Evolutionary conservation across 2,113 vertebrate species (phyloP), one percentile per base, ranked within the genome.

Genomic region (Chaetodon auriga): DNA sequence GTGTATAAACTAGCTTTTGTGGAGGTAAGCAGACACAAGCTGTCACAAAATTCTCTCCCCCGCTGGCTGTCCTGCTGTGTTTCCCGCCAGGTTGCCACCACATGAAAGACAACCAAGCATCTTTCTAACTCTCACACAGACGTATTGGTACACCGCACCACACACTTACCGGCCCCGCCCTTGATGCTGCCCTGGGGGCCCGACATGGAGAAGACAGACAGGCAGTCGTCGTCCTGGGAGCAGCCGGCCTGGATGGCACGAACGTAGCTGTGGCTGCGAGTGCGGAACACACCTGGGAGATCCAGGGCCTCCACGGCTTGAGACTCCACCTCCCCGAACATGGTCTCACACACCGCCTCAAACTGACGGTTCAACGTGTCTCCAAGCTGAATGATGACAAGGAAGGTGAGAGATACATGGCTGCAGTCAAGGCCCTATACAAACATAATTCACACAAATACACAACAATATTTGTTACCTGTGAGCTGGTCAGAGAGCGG

Each of bases 211-310:
- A 99, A 98, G 92, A 98, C 97, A 0, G 98, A 98, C 90, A 99
- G 96, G 94, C 98, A 99, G 94, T 99, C 98, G 0, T 99, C 98
- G 0, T 99, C 98, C 94, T 99, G 98, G 92, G 97, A 98, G 90
- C 98, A 99, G 92, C 98, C 98, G 0, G 98, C 98, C 94, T 99
- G 98, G 94, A 99, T 99, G 95, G 98, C 98, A 21, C 97, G 96
- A 82, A 99, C 96, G 93, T 99, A 99, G 95, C 98, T 99, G 95
- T 99, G 98, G 95, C 97, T 98, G 92, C 98, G 96, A 89, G 97
- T 99, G 85, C 98, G 97, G 93, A 99, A 99, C 92, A 97, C 98
- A 55, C 98, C 98, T 0, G 98, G 98, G 89, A 99, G 97, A 91
- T 99, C 98, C 93, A 99, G 92, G 7, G 98, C 98, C 87, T 99